Percentiles rank a stretch among this genome's conserved stretches.
phyloP scores from a whole-genome alignment of 2,113 vertebrate species.

The Nibea albiflora region DNA sequence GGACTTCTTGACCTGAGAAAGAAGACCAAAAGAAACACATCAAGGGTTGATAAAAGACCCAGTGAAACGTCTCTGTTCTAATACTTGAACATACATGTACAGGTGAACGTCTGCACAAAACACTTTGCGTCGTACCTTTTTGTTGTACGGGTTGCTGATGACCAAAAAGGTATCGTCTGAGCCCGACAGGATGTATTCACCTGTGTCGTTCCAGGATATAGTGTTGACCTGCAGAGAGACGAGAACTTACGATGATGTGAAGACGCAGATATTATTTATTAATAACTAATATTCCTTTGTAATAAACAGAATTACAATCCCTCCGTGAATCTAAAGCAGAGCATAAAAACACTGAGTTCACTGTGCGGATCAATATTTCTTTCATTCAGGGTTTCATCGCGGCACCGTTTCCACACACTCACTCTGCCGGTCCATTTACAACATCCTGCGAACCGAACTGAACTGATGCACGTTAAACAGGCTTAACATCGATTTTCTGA shows the following conservation, averaged over 20 bases:
- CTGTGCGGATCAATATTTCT: conserved; percentile 69
- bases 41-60: too few relatives aligned
- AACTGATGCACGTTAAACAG: not conserved
- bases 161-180: conserved; percentile 98
- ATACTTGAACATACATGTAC: too few relatives aligned
- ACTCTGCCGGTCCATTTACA: not conserved
- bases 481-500: not conserved
- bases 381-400: conserved; percentile 10
- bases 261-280: not conserved
- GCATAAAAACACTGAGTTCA: not conserved
- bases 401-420: conserved; percentile 1
- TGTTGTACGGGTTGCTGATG: conserved; percentile 96
- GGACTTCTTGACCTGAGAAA: conserved; percentile 91
- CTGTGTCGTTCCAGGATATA: conserved; percentile 98
- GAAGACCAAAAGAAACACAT: not conserved
- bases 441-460: conserved; percentile 4
- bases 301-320: not conserved
- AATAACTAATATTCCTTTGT: too few relatives aligned
- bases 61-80: too few relatives aligned
- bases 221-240: conserved; percentile 92
- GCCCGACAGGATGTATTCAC: conserved; percentile 97
- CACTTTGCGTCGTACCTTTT: conserved; percentile 86
- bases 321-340: not conserved
- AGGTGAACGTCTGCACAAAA: too few relatives aligned
- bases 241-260: not conserved